These are phyloP conservation scores for Antigone vipio DNA, from an alignment of 2,113 vertebrate species.

Conservation along the genomic window DNA sequence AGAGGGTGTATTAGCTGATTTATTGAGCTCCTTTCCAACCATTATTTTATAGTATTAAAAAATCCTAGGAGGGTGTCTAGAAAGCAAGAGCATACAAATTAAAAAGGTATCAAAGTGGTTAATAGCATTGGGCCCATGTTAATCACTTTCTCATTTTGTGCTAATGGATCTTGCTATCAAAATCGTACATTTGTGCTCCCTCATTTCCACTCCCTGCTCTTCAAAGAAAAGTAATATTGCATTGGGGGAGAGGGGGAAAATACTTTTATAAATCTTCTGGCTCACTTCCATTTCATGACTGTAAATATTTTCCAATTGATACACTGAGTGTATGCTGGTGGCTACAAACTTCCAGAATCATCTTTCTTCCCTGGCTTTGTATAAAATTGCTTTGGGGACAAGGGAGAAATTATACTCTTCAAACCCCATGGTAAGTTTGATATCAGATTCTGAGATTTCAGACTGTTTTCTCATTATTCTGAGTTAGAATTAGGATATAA, in stretches of 20 bases:
- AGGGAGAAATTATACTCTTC: neutral
- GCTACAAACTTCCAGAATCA: neutral
- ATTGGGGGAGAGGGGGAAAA: neutral
- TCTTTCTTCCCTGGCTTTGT: neutral
- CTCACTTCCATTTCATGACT: neutral
- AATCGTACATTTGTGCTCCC: neutral
- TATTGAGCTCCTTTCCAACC: neutral
- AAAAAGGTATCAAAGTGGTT: neutral
- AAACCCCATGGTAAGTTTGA: neutral
- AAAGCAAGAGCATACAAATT: neutral
- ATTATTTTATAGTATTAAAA: neutral
- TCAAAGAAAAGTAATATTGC: neutral
- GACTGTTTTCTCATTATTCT: neutral
- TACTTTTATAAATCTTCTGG: neutral
- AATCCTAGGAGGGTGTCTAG: neutral
- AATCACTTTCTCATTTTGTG: conserved; percentile 11
- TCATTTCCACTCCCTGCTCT: neutral
- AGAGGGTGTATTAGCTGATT: neutral
- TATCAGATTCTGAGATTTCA: neutral
- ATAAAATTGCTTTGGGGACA: neutral
- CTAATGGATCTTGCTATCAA: conserved; percentile 5
- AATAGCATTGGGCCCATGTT: neutral
- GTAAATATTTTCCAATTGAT: neutral
- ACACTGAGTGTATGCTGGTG: neutral
- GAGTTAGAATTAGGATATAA: neutral